These are phyloP conservation scores for Elegia similella DNA, from an alignment of 2,888 invertebrate species.

Conservation along the genomic window DNA sequence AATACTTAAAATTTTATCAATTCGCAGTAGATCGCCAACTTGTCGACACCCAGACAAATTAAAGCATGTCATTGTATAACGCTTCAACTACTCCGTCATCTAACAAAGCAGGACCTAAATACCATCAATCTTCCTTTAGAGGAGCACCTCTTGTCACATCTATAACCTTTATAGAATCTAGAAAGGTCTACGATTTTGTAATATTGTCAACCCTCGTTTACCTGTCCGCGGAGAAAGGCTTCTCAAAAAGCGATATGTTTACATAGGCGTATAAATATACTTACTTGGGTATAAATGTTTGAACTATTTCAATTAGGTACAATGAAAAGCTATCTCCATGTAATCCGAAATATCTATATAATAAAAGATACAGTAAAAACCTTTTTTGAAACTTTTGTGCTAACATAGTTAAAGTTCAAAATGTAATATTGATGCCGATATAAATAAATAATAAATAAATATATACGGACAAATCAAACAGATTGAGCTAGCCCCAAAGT, in stretches of 20 bases:
- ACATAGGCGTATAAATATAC: neutral
- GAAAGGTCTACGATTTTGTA: conserved; percentile 7
- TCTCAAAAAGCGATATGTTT: conserved; percentile 6
- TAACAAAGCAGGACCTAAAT: conserved; percentile 1
- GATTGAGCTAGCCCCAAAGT: too few species aligned
- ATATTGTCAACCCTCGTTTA: conserved; percentile 26
- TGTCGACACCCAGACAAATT: neutral
- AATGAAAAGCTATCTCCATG: neutral
- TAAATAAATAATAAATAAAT: too few species aligned
- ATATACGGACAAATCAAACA: too few species aligned
- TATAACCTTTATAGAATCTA: conserved; percentile 8
- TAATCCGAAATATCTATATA: too few species aligned
- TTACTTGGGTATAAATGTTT: neutral
- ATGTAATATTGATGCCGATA: too few species aligned
- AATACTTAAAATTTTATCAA: neutral
- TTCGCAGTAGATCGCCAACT: neutral
- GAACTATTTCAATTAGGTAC: neutral
- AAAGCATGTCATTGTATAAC: neutral
- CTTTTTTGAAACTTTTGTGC: too few species aligned
- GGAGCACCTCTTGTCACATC: neutral
- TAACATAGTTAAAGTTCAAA: too few species aligned
- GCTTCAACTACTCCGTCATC: neutral
- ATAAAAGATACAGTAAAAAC: too few species aligned
- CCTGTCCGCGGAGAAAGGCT: conserved; percentile 2
- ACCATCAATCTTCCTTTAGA: neutral